Evolutionary conservation across 2,113 vertebrate species (phyloP), one percentile per base, ranked within the genome.

Genomic region (Nothoprocta perdicaria): DNA sequence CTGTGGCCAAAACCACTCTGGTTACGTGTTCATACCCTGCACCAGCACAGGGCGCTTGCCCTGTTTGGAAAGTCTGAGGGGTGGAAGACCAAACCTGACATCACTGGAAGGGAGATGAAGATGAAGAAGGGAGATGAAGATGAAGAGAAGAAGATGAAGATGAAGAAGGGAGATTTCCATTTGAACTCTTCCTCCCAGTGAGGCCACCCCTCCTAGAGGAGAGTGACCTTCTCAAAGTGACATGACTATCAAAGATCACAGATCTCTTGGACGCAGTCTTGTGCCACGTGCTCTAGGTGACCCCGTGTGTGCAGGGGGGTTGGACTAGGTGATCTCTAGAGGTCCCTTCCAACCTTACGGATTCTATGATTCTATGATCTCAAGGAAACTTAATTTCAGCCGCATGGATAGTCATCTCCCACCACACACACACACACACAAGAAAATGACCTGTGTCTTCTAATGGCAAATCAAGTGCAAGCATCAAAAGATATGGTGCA

Each of bases 21-120:
- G 74, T 94, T 87, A 94, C 82, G 27, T 87, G 88, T 89, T 84
- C 68, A 76, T 52, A 61, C 79, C 83, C 41, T 77, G 75, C 58
- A 45, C 61, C 52, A 93, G n/a, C 48, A 40, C 29, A 35, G 43
- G 3, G 0, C 76, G 33, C 46, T 85, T 84, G 46, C 38, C 63
- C 29, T 3, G 46, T 66, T 2, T 48, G 52, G 57, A 67, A 87
- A 85, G 75, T 67, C 52, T 85, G 75, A 94, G 91, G 52, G 68
- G 89, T 85, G 83, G 82, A 89, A 91, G 48, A 85, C 9, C 66
- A 79, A 89, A 85, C 40, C 14, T 85, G 83, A 92, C 85, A 78
- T 68, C 76, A 58, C 75, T 73, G 73, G 19, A 55, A 93, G 78
- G 89, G 55, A 45, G 62, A 73, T 40, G 58, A n/a, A n/a, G n/a